phyloP scores from a whole-genome alignment of 2,888 invertebrate genomes.

The Oligia latruncula region DNA sequence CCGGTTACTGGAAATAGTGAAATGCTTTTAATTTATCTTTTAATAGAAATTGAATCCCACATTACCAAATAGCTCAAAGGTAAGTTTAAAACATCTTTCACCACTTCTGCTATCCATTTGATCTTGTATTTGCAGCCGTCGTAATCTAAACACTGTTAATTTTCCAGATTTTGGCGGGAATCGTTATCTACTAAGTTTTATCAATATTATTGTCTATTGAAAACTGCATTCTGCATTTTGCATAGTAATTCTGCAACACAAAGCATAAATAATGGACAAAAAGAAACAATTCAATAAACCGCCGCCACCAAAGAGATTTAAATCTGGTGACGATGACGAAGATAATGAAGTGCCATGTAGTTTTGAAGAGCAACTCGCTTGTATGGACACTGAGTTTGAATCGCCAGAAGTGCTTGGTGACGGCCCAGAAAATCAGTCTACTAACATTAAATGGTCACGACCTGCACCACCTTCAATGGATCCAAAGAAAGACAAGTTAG shows the following conservation, averaged over 20 bases:
- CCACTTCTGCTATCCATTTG: not conserved
- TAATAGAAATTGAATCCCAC: not conserved
- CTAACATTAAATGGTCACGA: conserved; percentile 94
- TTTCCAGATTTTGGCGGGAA: conserved; percentile 65
- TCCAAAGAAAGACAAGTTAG: conserved; percentile 91
- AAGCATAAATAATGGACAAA: conserved; percentile 76
- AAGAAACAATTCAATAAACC: conserved; percentile 77
- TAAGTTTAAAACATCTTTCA: conserved; percentile 2
- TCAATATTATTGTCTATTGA: conserved; percentile 31
- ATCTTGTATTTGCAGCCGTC: not conserved
- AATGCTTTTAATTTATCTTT: not conserved
- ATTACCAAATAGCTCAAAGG: conserved; percentile 5
- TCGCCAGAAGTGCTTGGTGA: conserved; percentile 88
- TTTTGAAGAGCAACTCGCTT: conserved; percentile 93
- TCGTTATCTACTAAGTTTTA: not conserved
- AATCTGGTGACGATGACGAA: conserved; percentile 89
- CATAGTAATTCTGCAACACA: conserved; percentile 13
- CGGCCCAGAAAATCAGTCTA: conserved; percentile 93
- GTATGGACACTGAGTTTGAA: conserved; percentile 90
- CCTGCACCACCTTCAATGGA: conserved; percentile 92
- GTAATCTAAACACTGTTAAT: not conserved
- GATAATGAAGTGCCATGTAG: conserved; percentile 90
- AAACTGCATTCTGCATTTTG: conserved; percentile 40
- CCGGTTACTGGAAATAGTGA: not conserved
- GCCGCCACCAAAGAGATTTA: conserved; percentile 85